Conservation (phyloP, 2,888 invertebrate genomes). For the Eristalis arbustorum region DNA sequence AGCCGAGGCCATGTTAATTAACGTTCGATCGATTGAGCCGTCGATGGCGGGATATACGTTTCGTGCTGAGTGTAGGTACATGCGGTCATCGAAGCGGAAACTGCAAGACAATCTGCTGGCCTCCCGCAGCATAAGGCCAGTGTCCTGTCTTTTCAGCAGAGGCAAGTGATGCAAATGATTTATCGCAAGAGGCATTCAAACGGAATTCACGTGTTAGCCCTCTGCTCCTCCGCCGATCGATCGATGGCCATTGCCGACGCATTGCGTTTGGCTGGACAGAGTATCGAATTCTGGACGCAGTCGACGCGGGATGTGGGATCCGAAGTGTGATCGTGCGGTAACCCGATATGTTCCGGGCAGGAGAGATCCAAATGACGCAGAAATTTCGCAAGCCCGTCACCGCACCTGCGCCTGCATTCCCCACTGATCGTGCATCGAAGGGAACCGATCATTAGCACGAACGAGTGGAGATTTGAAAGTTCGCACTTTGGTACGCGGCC, state of each 20-base stretch:
- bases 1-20: too few relatives aligned
- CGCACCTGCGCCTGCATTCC: constrained; percentile 10
- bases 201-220: background rate
- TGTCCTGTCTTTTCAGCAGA: background rate
- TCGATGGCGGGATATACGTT: background rate
- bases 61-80: background rate
- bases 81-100: background rate
- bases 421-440: constrained; percentile 31
- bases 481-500: constrained; percentile 17
- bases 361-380: constrained; percentile 4
- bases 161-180: constrained; percentile 30
- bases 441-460: constrained; percentile 17
- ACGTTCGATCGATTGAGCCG: background rate
- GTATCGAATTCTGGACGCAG: background rate
- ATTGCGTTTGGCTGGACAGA: background rate
- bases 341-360: background rate
- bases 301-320: background rate
- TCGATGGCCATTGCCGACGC: too few relatives aligned
- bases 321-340: background rate
- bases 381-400: background rate
- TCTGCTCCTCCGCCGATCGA: too few relatives aligned
- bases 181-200: constrained; percentile 7
- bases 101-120: background rate
- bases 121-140: background rate
- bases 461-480: constrained; percentile 53